Evolutionary conservation across 1,140 invertebrate species (phyloP).

Genomic region (Drosophila arizonae): DNA sequence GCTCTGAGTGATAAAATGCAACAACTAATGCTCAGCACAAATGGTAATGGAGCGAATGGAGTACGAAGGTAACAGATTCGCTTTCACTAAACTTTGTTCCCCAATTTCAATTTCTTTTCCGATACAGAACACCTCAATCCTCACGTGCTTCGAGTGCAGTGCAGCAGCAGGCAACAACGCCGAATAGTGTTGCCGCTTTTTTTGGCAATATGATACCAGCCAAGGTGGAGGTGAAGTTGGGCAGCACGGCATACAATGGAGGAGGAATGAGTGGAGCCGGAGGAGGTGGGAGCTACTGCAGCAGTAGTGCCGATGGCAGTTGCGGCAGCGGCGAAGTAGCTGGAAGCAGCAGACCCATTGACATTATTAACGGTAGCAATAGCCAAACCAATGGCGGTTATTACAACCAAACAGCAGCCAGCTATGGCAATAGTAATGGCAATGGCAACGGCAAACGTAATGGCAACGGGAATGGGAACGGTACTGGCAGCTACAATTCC

Average conservation of each 20-base stretch:
- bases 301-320: conserved; percentile 64
- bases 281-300: conserved; percentile 48
- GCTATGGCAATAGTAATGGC: conserved; percentile 36
- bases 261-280: not conserved
- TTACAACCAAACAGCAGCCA: conserved; percentile 46
- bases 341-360: conserved; percentile 66
- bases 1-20: conserved; percentile 68
- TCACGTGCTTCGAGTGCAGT: conserved; percentile 55
- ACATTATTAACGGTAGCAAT: conserved; percentile 53
- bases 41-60: conserved; percentile 55
- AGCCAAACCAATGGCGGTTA: conserved; percentile 48
- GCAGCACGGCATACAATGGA: conserved; percentile 40
- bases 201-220: conserved; percentile 81
- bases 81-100: not conserved
- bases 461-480: conserved; percentile 46
- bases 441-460: conserved; percentile 48
- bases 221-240: conserved; percentile 79
- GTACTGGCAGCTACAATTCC: not conserved
- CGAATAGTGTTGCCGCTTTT: conserved; percentile 72
- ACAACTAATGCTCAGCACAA: conserved; percentile 54
- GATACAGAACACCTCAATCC: conserved; percentile 57
- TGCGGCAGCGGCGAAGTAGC: conserved; percentile 35
- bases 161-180: conserved; percentile 55
- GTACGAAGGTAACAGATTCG: conserved; percentile 37
- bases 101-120: not conserved